Evolutionary conservation across 2,797 vertebrate genomes (phyloP).

Genomic region (Cyclopterus lumpus): DNA sequence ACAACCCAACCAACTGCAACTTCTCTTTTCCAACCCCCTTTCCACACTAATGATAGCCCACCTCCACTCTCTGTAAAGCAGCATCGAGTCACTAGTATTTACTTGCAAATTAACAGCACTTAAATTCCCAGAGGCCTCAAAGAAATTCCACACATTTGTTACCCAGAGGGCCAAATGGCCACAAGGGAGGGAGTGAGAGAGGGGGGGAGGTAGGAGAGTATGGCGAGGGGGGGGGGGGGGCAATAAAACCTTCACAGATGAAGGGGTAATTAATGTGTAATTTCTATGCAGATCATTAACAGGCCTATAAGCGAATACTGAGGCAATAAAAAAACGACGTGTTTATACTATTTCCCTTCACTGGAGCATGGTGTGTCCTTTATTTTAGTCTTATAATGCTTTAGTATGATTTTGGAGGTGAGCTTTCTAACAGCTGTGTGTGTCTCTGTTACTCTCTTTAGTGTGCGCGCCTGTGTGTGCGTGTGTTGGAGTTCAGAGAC

Average conservation of each 20-base stretch:
- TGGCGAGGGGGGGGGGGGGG: slow-evolving; percentile 7
- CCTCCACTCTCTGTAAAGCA: slow-evolving; percentile 38
- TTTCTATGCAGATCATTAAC: slow-evolving; percentile 67
- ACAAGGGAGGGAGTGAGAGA: slow-evolving; percentile 22
- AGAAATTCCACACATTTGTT: slow-evolving; percentile 80
- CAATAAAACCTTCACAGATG: slow-evolving; percentile 62
- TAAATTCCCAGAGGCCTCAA: slow-evolving; percentile 75
- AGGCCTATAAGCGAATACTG: slow-evolving; percentile 23
- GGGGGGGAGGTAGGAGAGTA: background rate
- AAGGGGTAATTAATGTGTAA: slow-evolving; percentile 67
- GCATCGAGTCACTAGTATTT: slow-evolving; percentile 71
- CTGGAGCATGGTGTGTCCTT: slow-evolving; percentile 35
- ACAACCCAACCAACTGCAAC: background rate
- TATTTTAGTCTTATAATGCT: slow-evolving; percentile 21
- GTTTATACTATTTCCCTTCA: slow-evolving; percentile 20
- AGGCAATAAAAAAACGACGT: slow-evolving; percentile 40
- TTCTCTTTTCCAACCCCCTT: slow-evolving; percentile 6
- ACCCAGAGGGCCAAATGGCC: slow-evolving; percentile 71
- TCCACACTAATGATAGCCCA: slow-evolving; percentile 21
- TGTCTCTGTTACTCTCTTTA: background rate
- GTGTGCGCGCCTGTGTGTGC: background rate
- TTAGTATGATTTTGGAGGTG: slow-evolving; percentile 57
- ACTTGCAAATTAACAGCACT: slow-evolving; percentile 80
- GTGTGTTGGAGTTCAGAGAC: slow-evolving; percentile 16
- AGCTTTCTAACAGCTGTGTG: slow-evolving; percentile 50